Percentiles rank a stretch among this genome's conserved stretches.
phyloP scores from a whole-genome alignment of 2,888 invertebrate genomes.

The Yponomeuta evonymella region DNA sequence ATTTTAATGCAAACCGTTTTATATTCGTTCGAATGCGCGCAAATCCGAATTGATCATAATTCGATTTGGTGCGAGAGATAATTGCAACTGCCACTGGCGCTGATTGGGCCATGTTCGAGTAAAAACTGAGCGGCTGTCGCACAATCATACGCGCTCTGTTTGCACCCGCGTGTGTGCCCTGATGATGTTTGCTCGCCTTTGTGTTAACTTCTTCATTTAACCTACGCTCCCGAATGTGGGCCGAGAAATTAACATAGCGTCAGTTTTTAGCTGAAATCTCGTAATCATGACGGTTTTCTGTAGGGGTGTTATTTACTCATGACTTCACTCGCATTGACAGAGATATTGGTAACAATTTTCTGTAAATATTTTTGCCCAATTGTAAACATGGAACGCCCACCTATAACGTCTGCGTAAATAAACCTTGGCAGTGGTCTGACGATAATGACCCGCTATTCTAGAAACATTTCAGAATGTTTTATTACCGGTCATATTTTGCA shows the following conservation, averaged over 20 bases:
- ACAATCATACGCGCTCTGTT: slow-evolving; percentile 70
- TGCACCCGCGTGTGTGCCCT: slow-evolving; percentile 51
- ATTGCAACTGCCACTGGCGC: slow-evolving; percentile 75
- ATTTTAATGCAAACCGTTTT: slow-evolving; percentile 77
- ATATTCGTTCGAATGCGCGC: slow-evolving; percentile 73
- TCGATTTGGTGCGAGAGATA: slow-evolving; percentile 72
- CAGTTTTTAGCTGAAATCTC: neutral
- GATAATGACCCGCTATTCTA: slow-evolving; percentile 58
- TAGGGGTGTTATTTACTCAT: neutral
- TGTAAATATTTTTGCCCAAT: neutral
- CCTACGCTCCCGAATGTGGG: slow-evolving; percentile 2
- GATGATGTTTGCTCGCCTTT: slow-evolving; percentile 67
- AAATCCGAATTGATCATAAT: slow-evolving; percentile 78
- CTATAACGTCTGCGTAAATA: slow-evolving; percentile 32
- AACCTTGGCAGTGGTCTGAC: slow-evolving; percentile 62
- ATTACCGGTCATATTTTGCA: slow-evolving; percentile 25
- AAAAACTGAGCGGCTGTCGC: slow-evolving; percentile 49
- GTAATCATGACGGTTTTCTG: neutral
- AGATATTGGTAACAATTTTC: neutral
- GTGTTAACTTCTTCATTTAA: slow-evolving; percentile 37
- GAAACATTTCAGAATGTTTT: slow-evolving; percentile 35
- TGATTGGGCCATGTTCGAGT: slow-evolving; percentile 63
- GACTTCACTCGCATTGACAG: neutral
- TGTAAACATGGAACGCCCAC: slow-evolving; percentile 32
- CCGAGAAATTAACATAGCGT: neutral